These are phyloP conservation scores for Trichechus manatus DNA, from an alignment of 2,113 vertebrate species.

Conservation along the genomic window DNA sequence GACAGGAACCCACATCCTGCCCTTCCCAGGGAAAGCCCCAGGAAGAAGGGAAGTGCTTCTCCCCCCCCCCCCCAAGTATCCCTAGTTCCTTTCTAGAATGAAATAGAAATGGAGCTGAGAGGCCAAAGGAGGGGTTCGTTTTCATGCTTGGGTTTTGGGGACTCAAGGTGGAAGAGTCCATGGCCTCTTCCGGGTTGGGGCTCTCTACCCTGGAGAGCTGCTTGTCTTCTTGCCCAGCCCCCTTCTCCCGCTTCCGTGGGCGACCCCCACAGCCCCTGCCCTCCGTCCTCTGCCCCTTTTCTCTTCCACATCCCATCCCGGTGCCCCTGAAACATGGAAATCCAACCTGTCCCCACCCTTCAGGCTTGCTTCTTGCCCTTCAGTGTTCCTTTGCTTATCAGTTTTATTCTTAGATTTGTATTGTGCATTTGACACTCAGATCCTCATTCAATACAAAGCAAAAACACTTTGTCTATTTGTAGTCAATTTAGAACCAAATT, in stretches of 20 bases:
- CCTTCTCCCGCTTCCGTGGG: too few relatives aligned
- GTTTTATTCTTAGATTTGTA: neutral
- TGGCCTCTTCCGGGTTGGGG: neutral
- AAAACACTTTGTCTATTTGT: neutral
- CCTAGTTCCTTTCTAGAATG: constrained; percentile 37
- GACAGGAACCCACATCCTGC: neutral
- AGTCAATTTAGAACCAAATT: neutral
- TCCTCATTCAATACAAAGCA: neutral
- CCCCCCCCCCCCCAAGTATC: too few relatives aligned
- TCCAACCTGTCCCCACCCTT: neutral
- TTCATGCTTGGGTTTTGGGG: neutral
- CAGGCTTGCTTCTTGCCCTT: neutral
- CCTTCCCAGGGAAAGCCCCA: neutral
- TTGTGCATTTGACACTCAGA: neutral
- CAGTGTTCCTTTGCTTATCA: neutral
- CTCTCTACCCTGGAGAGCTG: neutral
- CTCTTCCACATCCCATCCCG: accelerated
- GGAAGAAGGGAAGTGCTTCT: neutral
- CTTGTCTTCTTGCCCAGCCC: neutral
- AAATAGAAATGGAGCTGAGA: neutral
- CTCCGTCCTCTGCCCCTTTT: neutral
- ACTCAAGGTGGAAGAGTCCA: neutral
- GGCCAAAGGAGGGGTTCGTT: neutral
- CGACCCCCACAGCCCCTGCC: too few relatives aligned
- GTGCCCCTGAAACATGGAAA: neutral